Percentiles rank a stretch among this genome's conserved stretches.
These are phyloP conservation scores for Nyctalus aviator DNA, from an alignment of 2,797 vertebrate species.

Conservation along the genomic window DNA sequence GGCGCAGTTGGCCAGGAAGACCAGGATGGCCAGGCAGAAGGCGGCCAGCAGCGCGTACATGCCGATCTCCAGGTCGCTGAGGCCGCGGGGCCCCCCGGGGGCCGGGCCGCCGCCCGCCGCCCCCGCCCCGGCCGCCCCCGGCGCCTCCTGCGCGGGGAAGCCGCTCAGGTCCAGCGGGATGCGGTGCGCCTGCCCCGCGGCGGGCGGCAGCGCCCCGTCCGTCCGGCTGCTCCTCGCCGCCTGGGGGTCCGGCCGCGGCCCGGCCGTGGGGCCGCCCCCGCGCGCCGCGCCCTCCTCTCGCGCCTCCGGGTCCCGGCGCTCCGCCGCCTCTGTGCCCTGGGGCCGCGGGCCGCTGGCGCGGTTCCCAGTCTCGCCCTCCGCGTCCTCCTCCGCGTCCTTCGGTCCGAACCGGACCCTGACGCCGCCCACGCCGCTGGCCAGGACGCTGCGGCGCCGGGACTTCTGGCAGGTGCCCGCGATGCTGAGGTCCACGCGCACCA, in stretches of 20 bases:
- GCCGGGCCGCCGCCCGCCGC: constrained; percentile 90
- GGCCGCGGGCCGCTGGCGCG: constrained; percentile 90
- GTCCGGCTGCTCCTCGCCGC: constrained; percentile 79
- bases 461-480: constrained; percentile 96
- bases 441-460: constrained; percentile 94
- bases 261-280: constrained; percentile 91
- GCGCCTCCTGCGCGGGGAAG: constrained; percentile 93
- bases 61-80: constrained; percentile 97
- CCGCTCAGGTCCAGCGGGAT: constrained; percentile 94
- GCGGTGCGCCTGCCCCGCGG: constrained; percentile 87
- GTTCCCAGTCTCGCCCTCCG: constrained; percentile 91
- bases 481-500: constrained; percentile 95
- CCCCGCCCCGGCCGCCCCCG: constrained; percentile 86
- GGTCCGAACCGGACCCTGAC: constrained; percentile 94
- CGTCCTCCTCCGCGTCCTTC: constrained; percentile 84
- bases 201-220: constrained; percentile 85
- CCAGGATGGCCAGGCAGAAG: constrained; percentile 97
- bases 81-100: constrained; percentile 88
- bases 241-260: constrained; percentile 88
- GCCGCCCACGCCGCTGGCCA: constrained; percentile 92
- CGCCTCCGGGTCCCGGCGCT: constrained; percentile 88
- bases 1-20: constrained; percentile 98
- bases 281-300: constrained; percentile 89
- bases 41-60: constrained; percentile 98
- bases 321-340: constrained; percentile 88